phyloP scores from a whole-genome alignment of 2,797 vertebrate species.

The Chelidonichthys spinosus region DNA sequence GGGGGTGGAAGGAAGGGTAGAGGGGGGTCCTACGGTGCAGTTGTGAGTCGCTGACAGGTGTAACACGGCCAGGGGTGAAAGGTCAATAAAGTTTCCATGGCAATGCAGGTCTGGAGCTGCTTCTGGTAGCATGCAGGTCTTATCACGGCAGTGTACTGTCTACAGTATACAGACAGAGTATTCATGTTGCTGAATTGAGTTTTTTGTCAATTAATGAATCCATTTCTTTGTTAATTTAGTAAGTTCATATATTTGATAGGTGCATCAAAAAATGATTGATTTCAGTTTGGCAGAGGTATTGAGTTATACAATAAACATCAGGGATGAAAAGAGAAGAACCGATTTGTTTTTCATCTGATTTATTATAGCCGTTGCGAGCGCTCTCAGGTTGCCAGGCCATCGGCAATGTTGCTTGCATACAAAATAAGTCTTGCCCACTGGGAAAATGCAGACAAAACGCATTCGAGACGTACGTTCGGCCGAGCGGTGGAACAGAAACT shows the following conservation, averaged over 20 bases:
- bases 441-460: slow-evolving; percentile 42
- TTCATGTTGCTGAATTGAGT: neutral
- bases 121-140: slow-evolving; percentile 22
- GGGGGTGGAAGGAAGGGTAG: neutral
- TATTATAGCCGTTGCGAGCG: no score
- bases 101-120: slow-evolving; percentile 46
- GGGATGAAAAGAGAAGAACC: neutral
- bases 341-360: neutral
- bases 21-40: slow-evolving; percentile 43
- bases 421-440: slow-evolving; percentile 3
- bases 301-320: neutral
- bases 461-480: slow-evolving; percentile 3
- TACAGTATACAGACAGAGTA: no score
- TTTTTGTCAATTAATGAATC: neutral
- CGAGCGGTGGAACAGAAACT: slow-evolving; percentile 63
- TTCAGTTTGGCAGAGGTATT: neutral
- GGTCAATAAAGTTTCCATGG: slow-evolving; percentile 57
- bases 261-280: neutral
- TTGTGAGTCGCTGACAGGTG: slow-evolving; percentile 78
- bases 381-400: slow-evolving; percentile 5
- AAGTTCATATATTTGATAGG: neutral
- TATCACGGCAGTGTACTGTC: neutral
- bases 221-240: neutral
- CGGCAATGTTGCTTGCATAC: slow-evolving; percentile 15
- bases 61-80: slow-evolving; percentile 53